phyloP scores from a whole-genome alignment of 2,888 invertebrate species.

The Mactromeris polynyma region DNA sequence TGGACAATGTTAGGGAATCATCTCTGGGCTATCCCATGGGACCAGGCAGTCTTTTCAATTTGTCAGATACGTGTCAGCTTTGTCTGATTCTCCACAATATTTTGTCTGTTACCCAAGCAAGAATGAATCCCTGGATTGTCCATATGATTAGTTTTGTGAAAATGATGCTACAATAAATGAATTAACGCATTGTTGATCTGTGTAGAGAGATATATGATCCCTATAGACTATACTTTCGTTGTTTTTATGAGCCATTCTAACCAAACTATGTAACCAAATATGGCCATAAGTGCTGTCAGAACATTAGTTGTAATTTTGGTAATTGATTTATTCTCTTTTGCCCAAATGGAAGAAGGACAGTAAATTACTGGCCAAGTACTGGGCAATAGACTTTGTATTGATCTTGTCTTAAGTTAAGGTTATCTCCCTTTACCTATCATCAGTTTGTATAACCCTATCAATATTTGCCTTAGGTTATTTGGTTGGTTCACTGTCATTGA shows the following conservation, averaged over 20 bases:
- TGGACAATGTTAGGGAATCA: conserved; percentile 47
- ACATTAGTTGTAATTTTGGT: conserved; percentile 23
- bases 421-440: not conserved
- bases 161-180: conserved; percentile 31
- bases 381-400: conserved; percentile 3
- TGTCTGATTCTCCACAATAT: conserved; percentile 16
- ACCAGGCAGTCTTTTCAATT: conserved; percentile 48
- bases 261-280: conserved; percentile 23
- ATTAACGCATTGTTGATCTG: conserved; percentile 36
- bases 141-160: conserved; percentile 40
- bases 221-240: conserved; percentile 12
- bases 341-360: conserved; percentile 5
- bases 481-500: not conserved
- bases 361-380: conserved; percentile 8
- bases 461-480: not conserved
- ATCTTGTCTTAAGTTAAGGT: not conserved
- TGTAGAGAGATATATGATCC: conserved; percentile 17
- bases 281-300: conserved; percentile 2
- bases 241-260: conserved; percentile 25
- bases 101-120: conserved; percentile 12
- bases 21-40: conserved; percentile 28
- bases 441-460: not conserved
- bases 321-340: conserved; percentile 16
- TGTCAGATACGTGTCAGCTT: conserved; percentile 48
- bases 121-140: conserved; percentile 22